Evolutionary conservation across 1,140 invertebrate species (phyloP).

Genomic region (Drosophila sturtevanti): DNA sequence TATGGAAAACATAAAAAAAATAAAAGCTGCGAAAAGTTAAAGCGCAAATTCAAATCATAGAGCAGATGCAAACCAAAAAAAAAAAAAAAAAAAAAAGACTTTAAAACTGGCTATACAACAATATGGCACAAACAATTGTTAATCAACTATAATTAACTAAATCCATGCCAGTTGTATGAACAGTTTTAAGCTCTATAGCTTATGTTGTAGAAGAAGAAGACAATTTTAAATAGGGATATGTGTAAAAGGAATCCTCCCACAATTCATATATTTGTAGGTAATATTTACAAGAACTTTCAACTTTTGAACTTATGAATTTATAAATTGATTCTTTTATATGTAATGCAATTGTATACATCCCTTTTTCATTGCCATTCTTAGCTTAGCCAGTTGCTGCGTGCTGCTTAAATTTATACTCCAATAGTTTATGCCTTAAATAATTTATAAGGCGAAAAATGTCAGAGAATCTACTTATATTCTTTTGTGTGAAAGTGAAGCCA

Average conservation of each 20-base stretch:
- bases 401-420: too few species aligned
- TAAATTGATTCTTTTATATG: too few species aligned
- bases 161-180: neutral
- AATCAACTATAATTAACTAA: slow-evolving; percentile 15
- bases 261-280: neutral
- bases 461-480: too few species aligned
- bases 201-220: neutral
- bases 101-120: slow-evolving; percentile 8
- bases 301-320: too few species aligned
- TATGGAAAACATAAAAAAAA: neutral
- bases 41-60: slow-evolving; percentile 57
- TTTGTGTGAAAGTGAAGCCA: too few species aligned
- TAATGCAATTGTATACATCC: too few species aligned
- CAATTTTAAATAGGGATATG: neutral
- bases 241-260: too few species aligned
- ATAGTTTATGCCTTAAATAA: too few species aligned
- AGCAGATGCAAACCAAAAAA: slow-evolving; percentile 1
- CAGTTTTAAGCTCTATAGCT: neutral
- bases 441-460: too few species aligned
- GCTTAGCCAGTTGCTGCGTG: too few species aligned
- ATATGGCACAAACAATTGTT: slow-evolving; percentile 24
- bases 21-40: slow-evolving; percentile 67
- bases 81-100: neutral
- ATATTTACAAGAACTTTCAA: neutral
- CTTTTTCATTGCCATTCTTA: too few species aligned